These are phyloP conservation scores for Notothenia coriiceps DNA, from an alignment of 2,113 vertebrate genomes.

Conservation along the genomic window DNA sequence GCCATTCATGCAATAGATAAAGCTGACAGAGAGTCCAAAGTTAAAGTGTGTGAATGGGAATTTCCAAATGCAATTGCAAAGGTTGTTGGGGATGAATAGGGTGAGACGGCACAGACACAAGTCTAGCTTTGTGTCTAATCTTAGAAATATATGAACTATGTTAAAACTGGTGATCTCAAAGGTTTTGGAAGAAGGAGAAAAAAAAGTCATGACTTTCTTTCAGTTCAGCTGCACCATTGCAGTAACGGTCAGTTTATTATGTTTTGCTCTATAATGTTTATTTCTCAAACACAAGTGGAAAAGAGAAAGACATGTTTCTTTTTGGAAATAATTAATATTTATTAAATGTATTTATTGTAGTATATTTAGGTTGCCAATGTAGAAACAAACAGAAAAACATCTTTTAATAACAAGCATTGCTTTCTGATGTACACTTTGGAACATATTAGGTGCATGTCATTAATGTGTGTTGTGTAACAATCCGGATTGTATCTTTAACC, in stretches of 20 bases:
- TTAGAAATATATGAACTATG: background rate
- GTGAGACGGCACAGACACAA: background rate
- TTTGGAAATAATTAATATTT: background rate
- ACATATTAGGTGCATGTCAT: background rate
- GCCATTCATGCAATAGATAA: background rate
- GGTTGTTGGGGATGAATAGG: background rate
- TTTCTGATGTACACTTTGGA: background rate
- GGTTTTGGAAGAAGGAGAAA: background rate
- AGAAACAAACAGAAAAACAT: background rate
- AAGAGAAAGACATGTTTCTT: background rate
- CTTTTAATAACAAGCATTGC: background rate
- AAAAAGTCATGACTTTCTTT: background rate
- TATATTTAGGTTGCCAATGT: background rate
- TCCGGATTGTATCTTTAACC: no score
- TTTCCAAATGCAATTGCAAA: background rate
- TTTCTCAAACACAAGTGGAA: background rate
- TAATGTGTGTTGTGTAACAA: background rate
- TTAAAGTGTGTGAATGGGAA: background rate
- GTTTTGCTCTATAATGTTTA: background rate
- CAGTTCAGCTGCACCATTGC: background rate
- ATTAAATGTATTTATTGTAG: background rate
- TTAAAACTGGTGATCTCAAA: background rate
- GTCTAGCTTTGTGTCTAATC: background rate
- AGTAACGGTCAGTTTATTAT: background rate
- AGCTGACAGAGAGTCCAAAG: constrained; percentile 22